Percentiles rank a stretch among this genome's conserved stretches.
phyloP scores from a whole-genome alignment of 2,888 invertebrate species.

The Lamellibrachia columna region DNA sequence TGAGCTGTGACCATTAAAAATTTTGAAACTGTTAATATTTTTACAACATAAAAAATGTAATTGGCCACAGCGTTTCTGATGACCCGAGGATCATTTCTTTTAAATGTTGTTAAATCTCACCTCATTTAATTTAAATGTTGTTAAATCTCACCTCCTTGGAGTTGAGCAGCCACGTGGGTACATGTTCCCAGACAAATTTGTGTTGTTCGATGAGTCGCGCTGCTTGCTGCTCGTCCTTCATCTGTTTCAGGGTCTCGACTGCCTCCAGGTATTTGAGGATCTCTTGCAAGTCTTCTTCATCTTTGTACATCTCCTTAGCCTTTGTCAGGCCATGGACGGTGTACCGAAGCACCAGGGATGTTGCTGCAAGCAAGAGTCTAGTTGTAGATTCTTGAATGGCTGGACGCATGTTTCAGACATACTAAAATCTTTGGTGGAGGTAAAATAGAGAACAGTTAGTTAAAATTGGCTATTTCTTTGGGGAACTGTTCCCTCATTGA shows the following conservation, averaged over 20 bases:
- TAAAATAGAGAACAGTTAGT: too few species aligned
- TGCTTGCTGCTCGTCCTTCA: constrained; percentile 51
- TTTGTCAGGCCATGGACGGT: constrained; percentile 52
- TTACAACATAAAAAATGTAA: too few species aligned
- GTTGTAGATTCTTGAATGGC: neutral
- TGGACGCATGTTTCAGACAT: too few species aligned
- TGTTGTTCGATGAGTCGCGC: constrained; percentile 62
- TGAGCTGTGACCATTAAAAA: too few species aligned
- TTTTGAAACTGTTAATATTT: too few species aligned
- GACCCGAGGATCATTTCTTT: neutral
- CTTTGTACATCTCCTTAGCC: constrained; percentile 48
- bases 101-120: constrained; percentile 65
- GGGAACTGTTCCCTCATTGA: too few species aligned
- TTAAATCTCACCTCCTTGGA: constrained; percentile 71
- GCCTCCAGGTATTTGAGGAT: constrained; percentile 56
- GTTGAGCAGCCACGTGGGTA: constrained; percentile 75
- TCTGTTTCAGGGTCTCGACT: constrained; percentile 55
- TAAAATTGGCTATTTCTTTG: too few species aligned
- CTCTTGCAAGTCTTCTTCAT: constrained; percentile 44
- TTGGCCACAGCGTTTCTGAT: too few species aligned
- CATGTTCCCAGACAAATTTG: constrained; percentile 74
- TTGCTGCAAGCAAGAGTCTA: constrained; percentile 46
- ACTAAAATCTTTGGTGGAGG: too few species aligned
- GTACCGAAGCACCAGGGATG: constrained; percentile 55
- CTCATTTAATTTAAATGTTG: constrained; percentile 32